Percentiles rank a stretch among this genome's conserved stretches.
Conservation (phyloP, 1,140 invertebrate species). For the Euwallacea similis region DNA sequence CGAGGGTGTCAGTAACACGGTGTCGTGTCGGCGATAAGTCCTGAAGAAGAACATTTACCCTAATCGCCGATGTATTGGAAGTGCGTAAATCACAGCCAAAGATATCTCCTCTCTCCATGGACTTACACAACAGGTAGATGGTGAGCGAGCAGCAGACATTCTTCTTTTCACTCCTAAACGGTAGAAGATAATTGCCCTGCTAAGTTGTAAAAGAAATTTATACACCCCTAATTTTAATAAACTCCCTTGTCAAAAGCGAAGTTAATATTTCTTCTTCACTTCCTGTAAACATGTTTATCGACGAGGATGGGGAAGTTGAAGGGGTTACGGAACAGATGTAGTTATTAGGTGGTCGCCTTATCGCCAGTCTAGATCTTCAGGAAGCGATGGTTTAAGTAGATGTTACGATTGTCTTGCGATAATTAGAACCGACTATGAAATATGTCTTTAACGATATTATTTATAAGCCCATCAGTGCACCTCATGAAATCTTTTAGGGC, state of each 20-base stretch:
- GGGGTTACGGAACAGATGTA: conserved; percentile 24
- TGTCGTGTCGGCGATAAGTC: conserved; percentile 32
- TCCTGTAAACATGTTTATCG: conserved; percentile 28
- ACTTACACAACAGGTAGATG: conserved; percentile 21
- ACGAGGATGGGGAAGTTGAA: conserved; percentile 2
- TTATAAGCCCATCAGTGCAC: too few relatives aligned
- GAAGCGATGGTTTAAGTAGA: background rate
- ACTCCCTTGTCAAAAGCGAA: conserved; percentile 5
- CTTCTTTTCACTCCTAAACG: background rate
- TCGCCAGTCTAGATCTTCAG: conserved; percentile 11
- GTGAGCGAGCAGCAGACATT: background rate
- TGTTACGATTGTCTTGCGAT: background rate
- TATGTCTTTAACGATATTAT: too few relatives aligned
- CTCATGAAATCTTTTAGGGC: too few relatives aligned
- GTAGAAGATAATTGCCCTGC: conserved; percentile 24
- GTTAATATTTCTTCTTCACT: conserved; percentile 25
- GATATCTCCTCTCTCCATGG: conserved; percentile 2
- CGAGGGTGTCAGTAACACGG: conserved; percentile 32
- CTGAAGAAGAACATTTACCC: conserved; percentile 27
- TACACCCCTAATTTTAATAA: conserved; percentile 26
- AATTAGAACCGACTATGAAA: too few relatives aligned
- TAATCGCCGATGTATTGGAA: conserved; percentile 35
- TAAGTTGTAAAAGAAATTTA: conserved; percentile 21
- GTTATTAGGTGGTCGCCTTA: conserved; percentile 15
- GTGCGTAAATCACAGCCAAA: conserved; percentile 29